Conservation (phyloP, 2,797 vertebrate species). For the Chiloscyllium punctatum region DNA sequence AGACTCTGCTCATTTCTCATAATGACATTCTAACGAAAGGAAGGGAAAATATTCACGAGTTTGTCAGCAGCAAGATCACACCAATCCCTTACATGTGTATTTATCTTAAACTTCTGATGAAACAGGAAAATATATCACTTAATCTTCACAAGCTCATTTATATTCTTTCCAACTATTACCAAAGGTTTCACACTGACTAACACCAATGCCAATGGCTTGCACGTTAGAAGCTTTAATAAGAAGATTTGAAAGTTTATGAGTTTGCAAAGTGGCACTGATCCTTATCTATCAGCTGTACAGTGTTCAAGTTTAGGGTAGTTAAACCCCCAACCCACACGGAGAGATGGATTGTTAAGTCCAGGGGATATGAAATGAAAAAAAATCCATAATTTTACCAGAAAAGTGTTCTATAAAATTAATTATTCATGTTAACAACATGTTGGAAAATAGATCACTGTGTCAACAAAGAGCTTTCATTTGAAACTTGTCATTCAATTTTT, state of each 20-base stretch:
- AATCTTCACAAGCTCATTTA: background rate
- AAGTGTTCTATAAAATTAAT: no score
- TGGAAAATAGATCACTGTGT: background rate
- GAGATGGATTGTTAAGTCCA: no score
- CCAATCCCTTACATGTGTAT: background rate
- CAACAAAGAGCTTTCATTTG: background rate
- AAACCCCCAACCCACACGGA: no score
- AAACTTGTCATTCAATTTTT: background rate
- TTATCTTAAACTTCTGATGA: background rate
- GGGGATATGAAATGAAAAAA: no score
- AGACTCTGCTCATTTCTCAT: background rate
- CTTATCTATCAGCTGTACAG: background rate
- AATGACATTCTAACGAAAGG: background rate
- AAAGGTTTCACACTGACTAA: background rate
- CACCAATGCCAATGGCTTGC: background rate
- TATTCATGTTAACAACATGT: background rate
- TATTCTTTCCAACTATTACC: background rate
- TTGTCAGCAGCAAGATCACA: background rate
- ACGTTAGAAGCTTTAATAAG: background rate
- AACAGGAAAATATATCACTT: background rate
- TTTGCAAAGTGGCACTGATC: background rate
- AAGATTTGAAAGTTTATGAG: no score
- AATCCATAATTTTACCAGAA: no score
- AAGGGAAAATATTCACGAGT: background rate
- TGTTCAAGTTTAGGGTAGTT: background rate